phyloP scores from a whole-genome alignment of 2,797 vertebrate genomes.

The Rhodeus uyekii region DNA sequence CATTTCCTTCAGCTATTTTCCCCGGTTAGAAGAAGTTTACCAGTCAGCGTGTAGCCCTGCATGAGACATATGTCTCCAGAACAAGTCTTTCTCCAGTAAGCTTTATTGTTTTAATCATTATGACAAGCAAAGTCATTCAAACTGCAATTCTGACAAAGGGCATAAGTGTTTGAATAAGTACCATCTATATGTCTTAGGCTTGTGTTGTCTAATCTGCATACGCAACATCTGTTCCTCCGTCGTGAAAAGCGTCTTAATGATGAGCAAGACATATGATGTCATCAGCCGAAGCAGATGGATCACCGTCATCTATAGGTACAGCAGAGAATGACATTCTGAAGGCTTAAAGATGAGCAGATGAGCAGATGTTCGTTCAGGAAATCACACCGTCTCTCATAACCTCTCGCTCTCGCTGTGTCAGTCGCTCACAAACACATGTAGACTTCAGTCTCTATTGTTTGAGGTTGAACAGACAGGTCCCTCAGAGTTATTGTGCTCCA shows the following conservation, averaged over 20 bases:
- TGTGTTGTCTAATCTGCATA: conserved; percentile 56
- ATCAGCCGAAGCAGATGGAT: conserved; percentile 59
- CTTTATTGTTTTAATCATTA: conserved; percentile 14
- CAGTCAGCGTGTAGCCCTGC: not conserved
- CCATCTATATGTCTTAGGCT: conserved; percentile 43
- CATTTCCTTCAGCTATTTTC: conserved; percentile 10
- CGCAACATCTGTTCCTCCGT: conserved; percentile 53
- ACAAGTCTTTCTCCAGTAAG: conserved; percentile 11
- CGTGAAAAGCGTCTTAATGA: conserved; percentile 53
- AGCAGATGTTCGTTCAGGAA: conserved; percentile 54
- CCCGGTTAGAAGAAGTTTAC: conserved; percentile 31
- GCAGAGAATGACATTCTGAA: conserved; percentile 55
- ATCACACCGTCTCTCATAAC: conserved; percentile 21
- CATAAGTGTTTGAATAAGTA: conserved; percentile 43
- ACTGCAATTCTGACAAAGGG: conserved; percentile 38
- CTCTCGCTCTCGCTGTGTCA: conserved; percentile 9
- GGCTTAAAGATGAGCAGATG: conserved; percentile 54
- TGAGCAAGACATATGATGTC: conserved; percentile 55
- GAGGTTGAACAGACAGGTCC: conserved; percentile 37
- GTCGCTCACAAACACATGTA: conserved; percentile 29
- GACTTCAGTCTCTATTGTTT: conserved; percentile 21
- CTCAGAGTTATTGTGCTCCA: conserved; percentile 38
- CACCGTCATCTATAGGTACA: conserved; percentile 58
- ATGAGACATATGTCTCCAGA: conserved; percentile 24
- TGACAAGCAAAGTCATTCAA: conserved; percentile 48